Base-by-base conservation (phyloP, 2,797 vertebrate species). In the Trachops cirrhosus region DNA sequence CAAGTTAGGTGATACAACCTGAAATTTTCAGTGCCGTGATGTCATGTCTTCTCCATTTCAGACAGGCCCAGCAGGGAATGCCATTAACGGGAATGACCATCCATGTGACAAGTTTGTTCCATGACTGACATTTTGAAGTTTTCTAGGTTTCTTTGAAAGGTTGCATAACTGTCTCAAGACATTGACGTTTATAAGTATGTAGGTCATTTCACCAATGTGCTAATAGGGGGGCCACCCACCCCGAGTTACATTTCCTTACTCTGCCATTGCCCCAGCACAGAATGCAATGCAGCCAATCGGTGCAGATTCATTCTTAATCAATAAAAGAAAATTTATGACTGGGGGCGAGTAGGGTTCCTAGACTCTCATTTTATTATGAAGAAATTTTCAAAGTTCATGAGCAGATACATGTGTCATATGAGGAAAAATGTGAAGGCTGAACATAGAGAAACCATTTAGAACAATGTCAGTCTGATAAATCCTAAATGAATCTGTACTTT, bases 291-390 rank as follows among this genome's bases (percentile, higher is more conserved):
- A 83, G 48, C 57, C 19, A 67, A 0, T 22, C 79, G 41, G 18
- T 78, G 3, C 71, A 80, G 48, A 89, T 89, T 94, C n/a, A 88
- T 79, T 82, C 34, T 80, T 89, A 86, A 89, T 34, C 21, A 79
- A 39, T 88, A 67, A 92, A 71, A 80, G 21, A 86, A 75, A 92
- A 77, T 57, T 22, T 68, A 14, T 94, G 80, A 57, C 21, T 74
- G 34, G 4, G 59, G 10, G 29, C 24, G 9, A 8, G 18, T 46
- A 59, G 3, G 16, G 19, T 67, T 83, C 48, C 62, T 79, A 7
- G 37, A 91, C 24, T 79, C 91, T 84, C 29, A 46, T 89, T 96
- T 96, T 89, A 92, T 54, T 86, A 89, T 39, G 83, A 91, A 52
- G 85, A 91, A 29, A 57, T 48, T 93, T 95, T 78, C 24, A 37